A percentile compares a stretch with the other conserved stretches of the same genome.
Conservation (phyloP, 1,140 invertebrate genomes). For the Fopius arisanus region DNA sequence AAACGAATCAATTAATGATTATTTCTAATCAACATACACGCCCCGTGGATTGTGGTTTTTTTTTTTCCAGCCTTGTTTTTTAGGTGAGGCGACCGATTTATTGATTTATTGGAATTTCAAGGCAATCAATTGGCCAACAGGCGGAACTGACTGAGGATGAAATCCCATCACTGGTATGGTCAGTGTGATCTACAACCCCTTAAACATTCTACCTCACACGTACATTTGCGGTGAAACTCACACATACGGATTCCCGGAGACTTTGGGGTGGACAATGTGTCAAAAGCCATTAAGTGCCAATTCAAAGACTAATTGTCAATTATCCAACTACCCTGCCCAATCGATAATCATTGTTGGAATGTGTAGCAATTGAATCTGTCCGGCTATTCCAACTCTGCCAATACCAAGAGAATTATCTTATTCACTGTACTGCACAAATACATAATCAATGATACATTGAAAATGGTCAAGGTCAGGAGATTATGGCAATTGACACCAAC, state of each 20-base stretch:
- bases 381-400: not conserved
- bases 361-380: not conserved
- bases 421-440: not conserved
- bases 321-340: not conserved
- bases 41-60: not conserved
- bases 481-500: not conserved
- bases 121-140: conserved; percentile 2
- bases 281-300: not conserved
- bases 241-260: not conserved
- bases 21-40: not conserved
- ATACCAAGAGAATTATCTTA: not conserved
- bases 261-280: not conserved
- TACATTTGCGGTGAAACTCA: not conserved
- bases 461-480: conserved; percentile 8
- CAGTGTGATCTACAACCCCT: not conserved
- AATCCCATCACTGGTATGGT: conserved; percentile 1
- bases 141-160: conserved; percentile 1
- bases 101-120: conserved; percentile 13
- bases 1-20: not conserved
- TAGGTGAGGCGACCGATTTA: not conserved
- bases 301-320: conserved; percentile 27
- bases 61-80: not conserved
- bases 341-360: conserved; percentile 13
- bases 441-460: not conserved
- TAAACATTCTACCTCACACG: not conserved